Conservation (phyloP, 2,888 invertebrate species). For the Incurvaria masculella region DNA sequence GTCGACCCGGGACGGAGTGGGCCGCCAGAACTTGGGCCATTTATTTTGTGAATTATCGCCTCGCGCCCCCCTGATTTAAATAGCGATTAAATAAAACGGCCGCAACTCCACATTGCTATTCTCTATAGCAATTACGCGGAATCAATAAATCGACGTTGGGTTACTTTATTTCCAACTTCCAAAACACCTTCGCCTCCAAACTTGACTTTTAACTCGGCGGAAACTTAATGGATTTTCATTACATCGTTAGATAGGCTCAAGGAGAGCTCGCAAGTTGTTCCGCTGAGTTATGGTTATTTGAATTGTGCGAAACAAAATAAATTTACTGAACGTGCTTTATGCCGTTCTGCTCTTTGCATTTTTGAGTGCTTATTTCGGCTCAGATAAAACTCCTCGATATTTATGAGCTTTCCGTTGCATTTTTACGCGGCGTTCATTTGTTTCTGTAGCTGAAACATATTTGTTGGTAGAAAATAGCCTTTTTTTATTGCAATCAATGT, state of each 20-base stretch:
- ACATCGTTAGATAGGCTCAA: slow-evolving; percentile 55
- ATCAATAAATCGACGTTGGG: slow-evolving; percentile 50
- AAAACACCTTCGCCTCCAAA: slow-evolving; percentile 39
- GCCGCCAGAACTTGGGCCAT: no score
- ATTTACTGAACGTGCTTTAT: slow-evolving; percentile 56
- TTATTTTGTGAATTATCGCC: no score
- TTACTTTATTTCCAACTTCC: slow-evolving; percentile 46
- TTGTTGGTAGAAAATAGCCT: no score
- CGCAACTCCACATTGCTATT: background rate
- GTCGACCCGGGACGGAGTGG: no score
- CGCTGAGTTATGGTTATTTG: slow-evolving; percentile 56
- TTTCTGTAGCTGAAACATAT: no score
- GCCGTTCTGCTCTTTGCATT: slow-evolving; percentile 56
- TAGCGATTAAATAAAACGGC: no score
- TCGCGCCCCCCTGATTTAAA: no score
- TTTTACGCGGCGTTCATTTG: no score
- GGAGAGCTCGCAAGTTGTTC: slow-evolving; percentile 23
- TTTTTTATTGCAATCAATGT: no score
- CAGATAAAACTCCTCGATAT: slow-evolving; percentile 56
- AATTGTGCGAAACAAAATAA: slow-evolving; percentile 58
- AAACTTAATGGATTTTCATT: slow-evolving; percentile 53
- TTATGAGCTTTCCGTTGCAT: slow-evolving; percentile 34
- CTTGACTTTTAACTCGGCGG: slow-evolving; percentile 35
- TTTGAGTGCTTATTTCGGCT: slow-evolving; percentile 57
- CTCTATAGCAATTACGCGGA: slow-evolving; percentile 12